phyloP scores from a whole-genome alignment of 23 tunicate species.

The Clavelina lepadiformis region DNA sequence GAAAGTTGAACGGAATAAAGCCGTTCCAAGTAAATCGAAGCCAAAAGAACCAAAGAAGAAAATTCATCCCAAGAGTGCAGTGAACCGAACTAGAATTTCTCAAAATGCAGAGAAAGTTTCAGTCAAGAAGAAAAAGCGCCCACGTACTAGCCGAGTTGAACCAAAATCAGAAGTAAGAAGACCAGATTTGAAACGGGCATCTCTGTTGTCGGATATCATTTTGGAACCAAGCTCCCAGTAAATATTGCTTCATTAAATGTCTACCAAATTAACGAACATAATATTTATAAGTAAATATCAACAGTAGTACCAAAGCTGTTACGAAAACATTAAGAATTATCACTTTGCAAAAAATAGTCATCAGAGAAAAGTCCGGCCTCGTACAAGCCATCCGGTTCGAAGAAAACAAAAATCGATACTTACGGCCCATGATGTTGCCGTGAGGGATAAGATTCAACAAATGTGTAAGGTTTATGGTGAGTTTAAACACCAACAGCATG shows the following conservation, averaged over 20 bases:
- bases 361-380: slow-evolving; percentile 8
- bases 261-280: too few species aligned
- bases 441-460: slow-evolving; percentile 34
- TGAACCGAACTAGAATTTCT: background rate
- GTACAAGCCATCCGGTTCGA: background rate
- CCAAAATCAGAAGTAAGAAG: too few species aligned
- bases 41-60: slow-evolving; percentile 6
- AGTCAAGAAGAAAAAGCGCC: slow-evolving; percentile 9
- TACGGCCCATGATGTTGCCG: slow-evolving; percentile 6
- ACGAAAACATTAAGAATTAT: too few species aligned
- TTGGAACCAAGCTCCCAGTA: too few species aligned
- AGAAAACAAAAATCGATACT: slow-evolving; percentile 6
- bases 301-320: too few species aligned
- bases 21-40: background rate
- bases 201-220: too few species aligned
- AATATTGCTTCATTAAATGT: too few species aligned
- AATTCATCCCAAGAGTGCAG: slow-evolving; percentile 13
- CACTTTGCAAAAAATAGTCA: slow-evolving; percentile 11
- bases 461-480: slow-evolving; percentile 57
- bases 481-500: too few species aligned
- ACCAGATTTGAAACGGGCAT: too few species aligned
- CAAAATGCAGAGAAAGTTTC: background rate
- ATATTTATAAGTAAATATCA: too few species aligned
- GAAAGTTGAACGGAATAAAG: background rate
- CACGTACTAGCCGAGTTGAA: slow-evolving; percentile 1